Conservation (phyloP, 2,113 vertebrate genomes). For the Acinonyx jubatus region DNA sequence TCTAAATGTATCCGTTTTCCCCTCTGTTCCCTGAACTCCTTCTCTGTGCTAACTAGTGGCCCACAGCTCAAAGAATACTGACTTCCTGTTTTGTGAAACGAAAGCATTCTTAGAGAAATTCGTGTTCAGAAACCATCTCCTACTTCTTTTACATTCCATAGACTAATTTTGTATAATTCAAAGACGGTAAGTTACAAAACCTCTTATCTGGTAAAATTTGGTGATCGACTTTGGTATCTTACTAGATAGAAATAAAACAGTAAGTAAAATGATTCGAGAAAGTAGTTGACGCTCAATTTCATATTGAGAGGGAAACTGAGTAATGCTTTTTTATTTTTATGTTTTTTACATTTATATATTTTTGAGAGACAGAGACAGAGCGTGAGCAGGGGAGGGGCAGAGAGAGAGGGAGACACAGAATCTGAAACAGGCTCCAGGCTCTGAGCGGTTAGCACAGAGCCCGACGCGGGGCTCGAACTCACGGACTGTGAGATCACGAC, state of each 20-base stretch:
- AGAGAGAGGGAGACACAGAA: too few species aligned
- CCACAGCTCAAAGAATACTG: fast-evolving
- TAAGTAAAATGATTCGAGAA: neutral
- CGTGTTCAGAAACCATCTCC: fast-evolving
- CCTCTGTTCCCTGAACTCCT: neutral
- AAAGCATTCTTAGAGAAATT: fast-evolving
- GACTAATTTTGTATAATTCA: neutral
- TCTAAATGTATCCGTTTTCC: fast-evolving
- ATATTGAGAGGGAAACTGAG: neutral
- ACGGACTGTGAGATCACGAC: fast-evolving
- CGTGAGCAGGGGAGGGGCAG: too few species aligned
- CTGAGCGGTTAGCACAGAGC: too few species aligned
- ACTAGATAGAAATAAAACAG: neutral
- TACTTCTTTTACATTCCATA: fast-evolving
- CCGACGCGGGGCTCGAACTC: fast-evolving
- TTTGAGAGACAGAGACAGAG: too few species aligned
- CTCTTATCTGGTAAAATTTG: neutral
- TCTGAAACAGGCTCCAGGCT: too few species aligned
- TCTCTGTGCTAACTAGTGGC: fast-evolving
- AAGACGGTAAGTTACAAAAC: neutral
- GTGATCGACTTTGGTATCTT: neutral
- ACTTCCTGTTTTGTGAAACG: fast-evolving
- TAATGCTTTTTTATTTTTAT: too few species aligned
- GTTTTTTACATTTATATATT: too few species aligned
- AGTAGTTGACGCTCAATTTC: neutral